Conservation (phyloP, 2,797 vertebrate species). For the Smutsia temminckii region DNA sequence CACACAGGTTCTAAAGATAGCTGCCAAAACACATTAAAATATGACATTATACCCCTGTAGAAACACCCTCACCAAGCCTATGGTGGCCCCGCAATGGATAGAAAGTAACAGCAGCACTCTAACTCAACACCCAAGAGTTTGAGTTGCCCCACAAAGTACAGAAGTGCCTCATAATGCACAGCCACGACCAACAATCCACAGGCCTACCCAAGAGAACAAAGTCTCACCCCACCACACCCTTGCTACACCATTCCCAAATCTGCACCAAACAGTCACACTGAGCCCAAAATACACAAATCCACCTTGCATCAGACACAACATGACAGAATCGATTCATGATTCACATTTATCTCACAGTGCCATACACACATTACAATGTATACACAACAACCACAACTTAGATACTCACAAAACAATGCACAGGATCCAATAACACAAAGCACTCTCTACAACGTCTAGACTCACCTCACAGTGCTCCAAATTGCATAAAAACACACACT, state of each 20-base stretch:
- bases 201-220: background rate
- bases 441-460: background rate
- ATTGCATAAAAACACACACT: background rate
- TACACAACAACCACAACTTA: background rate
- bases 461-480: background rate
- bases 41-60: background rate
- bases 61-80: background rate
- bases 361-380: background rate
- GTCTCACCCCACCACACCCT: background rate
- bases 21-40: background rate
- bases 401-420: background rate
- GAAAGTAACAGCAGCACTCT: background rate
- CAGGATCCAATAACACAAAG: background rate
- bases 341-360: background rate
- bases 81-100: background rate
- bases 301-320: background rate
- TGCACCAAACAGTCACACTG: background rate
- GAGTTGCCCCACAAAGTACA: background rate
- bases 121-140: background rate
- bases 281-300: background rate
- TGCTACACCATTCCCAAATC: background rate
- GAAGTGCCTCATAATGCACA: background rate
- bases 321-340: background rate
- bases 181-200: background rate
- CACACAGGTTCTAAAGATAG: background rate